Evolutionary conservation across 2,113 vertebrate genomes (phyloP), one percentile per base, ranked within the genome.

Genomic region (Callipepla squamata): DNA sequence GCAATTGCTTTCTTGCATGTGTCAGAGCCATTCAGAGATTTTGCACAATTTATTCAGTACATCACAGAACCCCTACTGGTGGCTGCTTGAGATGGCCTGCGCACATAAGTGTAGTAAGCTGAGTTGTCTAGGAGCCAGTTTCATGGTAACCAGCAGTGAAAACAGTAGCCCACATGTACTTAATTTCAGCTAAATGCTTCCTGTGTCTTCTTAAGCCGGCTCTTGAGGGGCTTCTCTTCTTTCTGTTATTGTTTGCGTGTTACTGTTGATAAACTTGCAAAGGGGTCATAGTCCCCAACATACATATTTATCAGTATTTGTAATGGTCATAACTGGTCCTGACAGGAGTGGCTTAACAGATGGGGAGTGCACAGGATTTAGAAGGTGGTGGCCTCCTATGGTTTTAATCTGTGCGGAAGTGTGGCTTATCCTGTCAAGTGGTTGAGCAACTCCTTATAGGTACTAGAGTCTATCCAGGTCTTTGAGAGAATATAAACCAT

Each of bases 11-110:
- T 67, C 62, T 61, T 95, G 28, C 12, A 36, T 0, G 1, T 76
- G 32, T 90, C 22, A 20, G 48, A 90, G 69, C 28, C n/a, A n/a
- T 58, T 88, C 61, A 70, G 80, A 83, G 28, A n/a, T 62, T 88
- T 80, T 87, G 58, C 50, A 51, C 23, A 16, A 8, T 86, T 57
- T 73, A 67, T 91, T 79, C 58, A 51, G 34, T 63, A 42, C 23
- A 84, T 85, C 38, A 34, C 51, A 74, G 32, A 70, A 28, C 30
- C 22, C 70, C 45, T 75, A 85, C 11, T 32, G 32, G 36, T n/a
- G 45, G 28, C 50, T 90, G 12, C 68, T 85, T 55, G 55, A 79
- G 69, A 38, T 89, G 58, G 45, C 44, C 53, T 62, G 22, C 44
- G 55, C 40, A 16, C 36, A 79, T 44, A 30, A 68, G 26, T 32